phyloP scores from a whole-genome alignment of 2,888 invertebrate genomes.

The Cepaea hortensis region DNA sequence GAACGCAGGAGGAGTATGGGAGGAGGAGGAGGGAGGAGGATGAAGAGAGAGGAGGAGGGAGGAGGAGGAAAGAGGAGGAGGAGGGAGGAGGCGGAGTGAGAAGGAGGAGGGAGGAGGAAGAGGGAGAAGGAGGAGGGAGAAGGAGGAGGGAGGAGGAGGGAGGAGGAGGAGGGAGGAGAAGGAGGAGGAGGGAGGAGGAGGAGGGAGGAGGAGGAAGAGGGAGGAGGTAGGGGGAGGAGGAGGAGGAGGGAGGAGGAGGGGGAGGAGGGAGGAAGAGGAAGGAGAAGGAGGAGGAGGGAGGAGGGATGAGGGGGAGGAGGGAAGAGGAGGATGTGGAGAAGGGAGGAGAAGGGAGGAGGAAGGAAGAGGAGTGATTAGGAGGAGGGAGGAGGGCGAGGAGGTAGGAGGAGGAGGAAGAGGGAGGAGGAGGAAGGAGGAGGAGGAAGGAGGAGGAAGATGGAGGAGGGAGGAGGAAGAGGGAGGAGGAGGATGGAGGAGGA shows the following conservation, averaged over 20 bases:
- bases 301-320: not conserved
- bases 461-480: too few relatives aligned
- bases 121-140: not conserved
- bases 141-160: not conserved
- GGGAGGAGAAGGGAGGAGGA: not conserved
- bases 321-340: not conserved
- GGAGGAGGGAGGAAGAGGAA: not conserved
- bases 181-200: not conserved
- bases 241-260: not conserved
- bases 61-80: not conserved
- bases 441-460: too few relatives aligned
- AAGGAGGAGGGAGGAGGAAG: not conserved
- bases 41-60: not conserved
- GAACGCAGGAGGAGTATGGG: not conserved
- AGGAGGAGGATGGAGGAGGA: too few relatives aligned
- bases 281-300: not conserved
- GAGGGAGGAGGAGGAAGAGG: not conserved
- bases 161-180: not conserved
- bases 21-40: not conserved
- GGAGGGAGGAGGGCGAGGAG: not conserved
- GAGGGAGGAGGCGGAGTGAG: not conserved
- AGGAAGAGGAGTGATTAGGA: not conserved
- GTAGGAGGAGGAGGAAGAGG: not conserved
- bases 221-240: not conserved
- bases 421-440: too few relatives aligned